Evolutionary conservation across 2,113 vertebrate species (phyloP), one percentile per base, ranked within the genome.

Genomic region (Tetraodon nigroviridis): DNA sequence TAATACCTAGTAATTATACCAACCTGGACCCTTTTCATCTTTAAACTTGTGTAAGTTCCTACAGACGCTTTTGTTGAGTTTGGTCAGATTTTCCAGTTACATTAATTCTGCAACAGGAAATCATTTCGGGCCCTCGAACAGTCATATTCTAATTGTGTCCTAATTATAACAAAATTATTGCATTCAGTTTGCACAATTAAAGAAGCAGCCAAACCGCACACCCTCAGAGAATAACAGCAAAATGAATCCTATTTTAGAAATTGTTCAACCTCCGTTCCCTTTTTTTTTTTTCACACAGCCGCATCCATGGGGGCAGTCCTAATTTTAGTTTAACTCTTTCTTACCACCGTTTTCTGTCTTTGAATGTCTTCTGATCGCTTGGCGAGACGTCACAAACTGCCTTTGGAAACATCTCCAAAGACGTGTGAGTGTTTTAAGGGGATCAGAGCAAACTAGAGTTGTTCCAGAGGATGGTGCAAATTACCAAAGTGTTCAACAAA

Each of bases 251-350:
- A 58, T 79, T 75, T 69, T 41, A 41, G 20, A 78, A 69, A 69
- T 71, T 64, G 58, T 53, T 64, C 66, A 54, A 57, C 50, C 65
- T 73, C 55, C 40, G 75, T 76, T 71, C 52, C 75, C 58, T 69
- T 64, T 71, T 74, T 76, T 54, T 71, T 74, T 46, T 76, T 49
- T 66, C 64, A 44, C 3, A 44, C 58, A 54, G 65, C 45, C 19
- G 6, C 17, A 29, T 81, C 75, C 72, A 81, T 73, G 70, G 74
- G 74, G 74, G 52, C 58, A 85, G 80, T 54, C 73, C 73, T 61
- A 75, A 71, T 78, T 80, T 83, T 60, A 77, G 57, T 51, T 69
- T 46, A 11, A 54, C 51, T 78, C 68, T 80, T 78, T 82, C 64
- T 62, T 81, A 45, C 44, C 44, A 46, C 15, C 44, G 58, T 69